Evolutionary conservation across 2,888 invertebrate species (phyloP).

Genomic region (Acanthosepion esculentum): DNA sequence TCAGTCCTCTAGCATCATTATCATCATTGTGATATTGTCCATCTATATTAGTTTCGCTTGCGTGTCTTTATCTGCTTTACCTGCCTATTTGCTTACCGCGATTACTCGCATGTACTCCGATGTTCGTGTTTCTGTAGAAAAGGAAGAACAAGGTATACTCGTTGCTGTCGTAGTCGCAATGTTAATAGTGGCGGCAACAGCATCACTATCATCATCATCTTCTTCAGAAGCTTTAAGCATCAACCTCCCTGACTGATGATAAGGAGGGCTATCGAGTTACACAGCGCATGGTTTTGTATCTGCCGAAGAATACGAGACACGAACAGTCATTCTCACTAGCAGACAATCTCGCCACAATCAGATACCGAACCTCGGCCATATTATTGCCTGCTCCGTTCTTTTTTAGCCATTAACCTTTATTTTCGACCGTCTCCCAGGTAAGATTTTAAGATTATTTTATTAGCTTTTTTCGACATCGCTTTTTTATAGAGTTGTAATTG

Average conservation of each 20-base stretch:
- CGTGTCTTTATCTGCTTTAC: neutral
- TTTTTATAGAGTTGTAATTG: neutral
- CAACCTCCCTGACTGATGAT: constrained; percentile 3
- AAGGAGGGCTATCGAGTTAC: neutral
- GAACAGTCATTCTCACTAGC: neutral
- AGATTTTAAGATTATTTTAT: neutral
- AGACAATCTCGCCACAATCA: neutral
- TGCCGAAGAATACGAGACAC: constrained; percentile 5
- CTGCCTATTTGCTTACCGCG: neutral
- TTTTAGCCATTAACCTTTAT: neutral
- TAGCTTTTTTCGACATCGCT: neutral
- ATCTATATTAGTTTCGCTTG: neutral
- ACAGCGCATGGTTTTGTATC: neutral
- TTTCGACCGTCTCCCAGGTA: neutral
- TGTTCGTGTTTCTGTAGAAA: neutral
- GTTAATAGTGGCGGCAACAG: neutral
- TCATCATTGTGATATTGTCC: neutral
- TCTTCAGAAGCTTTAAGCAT: neutral
- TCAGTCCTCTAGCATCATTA: neutral
- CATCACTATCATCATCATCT: neutral
- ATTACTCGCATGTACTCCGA: neutral
- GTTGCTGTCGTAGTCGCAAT: neutral
- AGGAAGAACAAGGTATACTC: neutral
- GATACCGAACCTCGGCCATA: constrained; percentile 7
- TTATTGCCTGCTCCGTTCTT: neutral